Evolutionary conservation across 1,140 invertebrate genomes (phyloP), one percentile per base, ranked within the genome.

Genomic region (Cepaea nemoralis): DNA sequence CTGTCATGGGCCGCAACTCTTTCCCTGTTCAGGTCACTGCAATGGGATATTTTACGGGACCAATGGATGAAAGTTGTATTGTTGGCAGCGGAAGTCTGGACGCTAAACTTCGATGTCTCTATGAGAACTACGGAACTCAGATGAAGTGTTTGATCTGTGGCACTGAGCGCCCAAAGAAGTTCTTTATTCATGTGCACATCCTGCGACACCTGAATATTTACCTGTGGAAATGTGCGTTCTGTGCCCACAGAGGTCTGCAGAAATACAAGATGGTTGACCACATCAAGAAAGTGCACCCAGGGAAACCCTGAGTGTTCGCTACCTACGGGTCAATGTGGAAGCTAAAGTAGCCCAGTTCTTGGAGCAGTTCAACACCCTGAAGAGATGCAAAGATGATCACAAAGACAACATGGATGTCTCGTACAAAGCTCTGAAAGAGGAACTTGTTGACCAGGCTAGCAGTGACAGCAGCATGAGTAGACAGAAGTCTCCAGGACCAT

Each of bases 221-320:
- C 39, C 70, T 85, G 71, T 83, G 82, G 82, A 83, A 83, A 22
- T 85, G 84, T 73, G 42, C 77, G 31, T 85, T 80, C 78, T 85
- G 84, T 73, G 75, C 77, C 14, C 81, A 85, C 75, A 59, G 74
- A 42, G 84, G 84, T 12, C 81, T 85, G 16, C 80, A 85, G 73
- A 83, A 83, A 42, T 83, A 85, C 80, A 85, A 85, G 50, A 85
- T 85, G 77, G 78, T 82, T 45, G 80, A 83, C 37, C 84, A 85
- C 70, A 85, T 85, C 50, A 85, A 83, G 66, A 83, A 83, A 66
- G 77, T 83, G 0, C 83, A 83, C 70, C 77, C 84, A 16, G 82
- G 83, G 0, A 69, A 80, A 39, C 33, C 80, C 12, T 82, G 63
- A 71, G 77, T 63, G 81, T 85, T 3, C 70, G 80, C 0, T 83